A percentile compares a stretch with the other conserved stretches of the same genome.
These are phyloP conservation scores for Lasioglossum zephyrum DNA, from an alignment of 2,888 invertebrate species.

Conservation along the genomic window DNA sequence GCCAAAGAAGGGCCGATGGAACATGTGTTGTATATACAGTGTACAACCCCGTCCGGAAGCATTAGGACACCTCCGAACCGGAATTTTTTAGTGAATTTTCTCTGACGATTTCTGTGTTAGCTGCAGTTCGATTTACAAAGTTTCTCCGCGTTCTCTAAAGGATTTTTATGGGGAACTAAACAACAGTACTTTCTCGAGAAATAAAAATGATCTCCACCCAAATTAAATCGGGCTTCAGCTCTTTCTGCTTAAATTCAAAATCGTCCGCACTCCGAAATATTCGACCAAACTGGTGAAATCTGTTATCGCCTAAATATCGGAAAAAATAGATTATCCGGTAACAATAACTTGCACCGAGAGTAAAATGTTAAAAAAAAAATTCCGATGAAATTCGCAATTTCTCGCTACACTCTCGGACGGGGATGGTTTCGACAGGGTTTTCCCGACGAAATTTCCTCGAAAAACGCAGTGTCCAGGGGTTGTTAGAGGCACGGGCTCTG, in stretches of 20 bases:
- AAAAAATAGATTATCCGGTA: background rate
- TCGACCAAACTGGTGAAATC: background rate
- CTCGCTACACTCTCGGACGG: background rate
- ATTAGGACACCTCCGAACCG: background rate
- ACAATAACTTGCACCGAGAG: background rate
- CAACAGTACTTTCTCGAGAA: background rate
- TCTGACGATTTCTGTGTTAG: background rate
- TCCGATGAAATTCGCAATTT: background rate
- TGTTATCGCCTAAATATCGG: too few relatives aligned
- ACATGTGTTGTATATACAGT: background rate
- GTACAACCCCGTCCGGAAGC: background rate
- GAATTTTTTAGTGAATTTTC: conserved; percentile 2
- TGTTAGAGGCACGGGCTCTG: conserved; percentile 21
- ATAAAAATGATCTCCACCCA: background rate
- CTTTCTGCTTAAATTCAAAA: background rate
- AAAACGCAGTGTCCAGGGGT: conserved; percentile 6
- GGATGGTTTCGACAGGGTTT: background rate
- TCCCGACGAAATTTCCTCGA: conserved; percentile 1
- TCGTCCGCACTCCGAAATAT: background rate
- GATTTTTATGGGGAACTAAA: background rate
- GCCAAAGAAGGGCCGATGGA: conserved; percentile 16
- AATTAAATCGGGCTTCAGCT: background rate
- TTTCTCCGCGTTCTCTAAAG: background rate
- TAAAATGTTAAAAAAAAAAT: background rate
- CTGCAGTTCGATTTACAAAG: background rate